phyloP scores from a whole-genome alignment of 2,113 vertebrate genomes.

The Abramis brama region DNA sequence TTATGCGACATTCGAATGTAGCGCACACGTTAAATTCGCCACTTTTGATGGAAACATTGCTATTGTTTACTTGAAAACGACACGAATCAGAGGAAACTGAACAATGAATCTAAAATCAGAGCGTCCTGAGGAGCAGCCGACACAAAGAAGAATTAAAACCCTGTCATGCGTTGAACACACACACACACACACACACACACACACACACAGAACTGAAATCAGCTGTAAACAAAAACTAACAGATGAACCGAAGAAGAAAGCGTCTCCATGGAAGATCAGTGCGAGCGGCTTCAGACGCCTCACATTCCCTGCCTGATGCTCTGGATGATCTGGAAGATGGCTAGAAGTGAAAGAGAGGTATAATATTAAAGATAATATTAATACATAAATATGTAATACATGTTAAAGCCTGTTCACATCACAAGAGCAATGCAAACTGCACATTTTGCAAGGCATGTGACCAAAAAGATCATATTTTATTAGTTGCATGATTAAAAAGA shows the following conservation, averaged over 20 bases:
- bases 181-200: neutral
- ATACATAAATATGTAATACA: neutral
- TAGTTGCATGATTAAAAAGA: neutral
- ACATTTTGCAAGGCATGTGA: neutral
- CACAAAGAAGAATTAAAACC: neutral
- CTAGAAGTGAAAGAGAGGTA: slow-evolving; percentile 56
- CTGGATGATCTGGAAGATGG: slow-evolving; percentile 84
- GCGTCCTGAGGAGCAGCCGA: neutral
- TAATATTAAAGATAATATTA: no score
- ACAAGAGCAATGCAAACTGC: neutral
- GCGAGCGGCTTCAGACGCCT: slow-evolving; percentile 36
- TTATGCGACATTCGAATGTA: no score
- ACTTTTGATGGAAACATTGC: no score
- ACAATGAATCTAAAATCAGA: neutral
- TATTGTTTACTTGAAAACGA: no score
- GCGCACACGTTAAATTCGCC: no score
- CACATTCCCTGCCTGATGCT: slow-evolving; percentile 81
- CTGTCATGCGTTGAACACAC: neutral
- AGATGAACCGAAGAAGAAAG: neutral
- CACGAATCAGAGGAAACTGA: neutral
- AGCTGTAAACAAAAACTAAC: neutral
- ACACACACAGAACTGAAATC: neutral
- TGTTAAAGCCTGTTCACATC: neutral
- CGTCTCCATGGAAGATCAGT: neutral
- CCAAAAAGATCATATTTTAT: neutral